These are phyloP conservation scores for Phyllotis vaccarum DNA, from an alignment of 2,797 vertebrate genomes.

Conservation along the genomic window DNA sequence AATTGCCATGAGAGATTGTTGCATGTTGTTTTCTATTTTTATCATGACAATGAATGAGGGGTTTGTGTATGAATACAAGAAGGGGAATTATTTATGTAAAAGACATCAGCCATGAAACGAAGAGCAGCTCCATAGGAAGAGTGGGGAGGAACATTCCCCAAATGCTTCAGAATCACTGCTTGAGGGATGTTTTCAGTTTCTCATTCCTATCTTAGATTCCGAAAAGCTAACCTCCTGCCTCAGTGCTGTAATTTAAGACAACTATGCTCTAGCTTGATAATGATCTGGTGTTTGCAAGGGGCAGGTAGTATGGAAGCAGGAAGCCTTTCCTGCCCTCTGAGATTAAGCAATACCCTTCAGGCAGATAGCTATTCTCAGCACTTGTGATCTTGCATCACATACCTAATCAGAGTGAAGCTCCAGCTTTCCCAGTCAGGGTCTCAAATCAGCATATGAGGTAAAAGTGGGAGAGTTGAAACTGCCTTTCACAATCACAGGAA, in stretches of 20 bases:
- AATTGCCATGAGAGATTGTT: slow-evolving; percentile 71
- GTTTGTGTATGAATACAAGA: slow-evolving; percentile 73
- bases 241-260: slow-evolving; percentile 12
- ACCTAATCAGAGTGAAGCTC: not conserved
- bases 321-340: not conserved
- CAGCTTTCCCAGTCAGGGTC: not conserved
- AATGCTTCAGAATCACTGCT: slow-evolving; percentile 17
- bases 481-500: slow-evolving; percentile 1
- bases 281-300: not conserved
- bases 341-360: not conserved
- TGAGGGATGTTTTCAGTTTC: not conserved
- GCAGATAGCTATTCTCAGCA: not conserved
- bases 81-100: slow-evolving; percentile 74
- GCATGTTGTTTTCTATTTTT: slow-evolving; percentile 73
- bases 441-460: slow-evolving; percentile 36
- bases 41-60: slow-evolving; percentile 77
- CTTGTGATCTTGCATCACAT: not conserved
- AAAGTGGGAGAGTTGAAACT: not conserved
- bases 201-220: not conserved
- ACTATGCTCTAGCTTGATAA: slow-evolving; percentile 19
- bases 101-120: slow-evolving; percentile 68
- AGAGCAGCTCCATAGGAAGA: slow-evolving; percentile 63
- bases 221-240: not conserved
- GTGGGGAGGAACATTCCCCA: slow-evolving; percentile 5
- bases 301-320: not conserved